Conservation (phyloP, 1,140 invertebrate species). For the Pentalonia nigronervosa region DNA sequence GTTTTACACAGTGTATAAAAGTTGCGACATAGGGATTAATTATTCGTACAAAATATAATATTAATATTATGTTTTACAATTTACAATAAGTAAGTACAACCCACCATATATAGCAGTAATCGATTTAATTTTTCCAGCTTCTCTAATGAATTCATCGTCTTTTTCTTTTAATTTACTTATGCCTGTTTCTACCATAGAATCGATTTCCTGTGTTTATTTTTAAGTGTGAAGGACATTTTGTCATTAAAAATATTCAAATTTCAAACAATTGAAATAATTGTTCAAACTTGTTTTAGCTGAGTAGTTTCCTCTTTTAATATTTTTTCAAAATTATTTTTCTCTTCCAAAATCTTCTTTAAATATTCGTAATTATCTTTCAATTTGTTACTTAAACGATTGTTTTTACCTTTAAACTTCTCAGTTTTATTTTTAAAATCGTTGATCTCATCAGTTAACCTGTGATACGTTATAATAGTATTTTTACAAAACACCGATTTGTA, state of each 20-base stretch:
- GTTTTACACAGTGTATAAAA: not conserved
- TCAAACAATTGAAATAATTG: too few relatives aligned
- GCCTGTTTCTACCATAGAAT: not conserved
- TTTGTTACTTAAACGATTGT: not conserved
- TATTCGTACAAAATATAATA: not conserved
- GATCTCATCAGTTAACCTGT: not conserved
- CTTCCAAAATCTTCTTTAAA: not conserved
- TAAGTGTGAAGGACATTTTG: not conserved
- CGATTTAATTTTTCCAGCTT: not conserved
- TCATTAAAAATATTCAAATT: not conserved
- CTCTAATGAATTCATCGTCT: not conserved
- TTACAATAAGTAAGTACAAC: not conserved
- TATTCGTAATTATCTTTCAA: slow-evolving; percentile 6
- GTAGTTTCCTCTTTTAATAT: not conserved
- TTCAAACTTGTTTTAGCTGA: not conserved
- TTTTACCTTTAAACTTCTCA: not conserved
- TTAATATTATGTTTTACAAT: not conserved
- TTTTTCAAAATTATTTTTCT: not conserved
- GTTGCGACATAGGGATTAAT: not conserved
- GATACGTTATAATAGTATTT: not conserved
- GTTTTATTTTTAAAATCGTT: not conserved
- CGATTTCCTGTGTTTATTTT: not conserved
- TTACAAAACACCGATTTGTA: not conserved
- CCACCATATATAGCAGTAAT: slow-evolving; percentile 26
- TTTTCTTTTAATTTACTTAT: slow-evolving; percentile 19